These are phyloP conservation scores for Trypoxylon attenuatum DNA, from an alignment of 2,888 invertebrate genomes.

Conservation along the genomic window DNA sequence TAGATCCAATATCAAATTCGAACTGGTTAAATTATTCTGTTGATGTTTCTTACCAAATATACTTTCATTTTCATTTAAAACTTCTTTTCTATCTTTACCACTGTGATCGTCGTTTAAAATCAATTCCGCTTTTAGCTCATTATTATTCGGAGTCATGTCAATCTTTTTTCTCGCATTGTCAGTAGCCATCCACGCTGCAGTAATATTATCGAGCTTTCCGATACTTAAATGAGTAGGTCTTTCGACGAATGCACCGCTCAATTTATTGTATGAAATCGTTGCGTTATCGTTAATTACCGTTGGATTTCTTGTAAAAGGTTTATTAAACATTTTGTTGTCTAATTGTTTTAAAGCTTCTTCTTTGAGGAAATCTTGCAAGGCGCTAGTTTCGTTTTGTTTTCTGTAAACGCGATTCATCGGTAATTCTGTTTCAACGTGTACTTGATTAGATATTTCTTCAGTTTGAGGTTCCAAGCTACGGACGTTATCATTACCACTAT, in stretches of 20 bases:
- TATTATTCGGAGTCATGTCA: conserved; percentile 70
- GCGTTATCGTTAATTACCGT: background rate
- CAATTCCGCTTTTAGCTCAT: conserved; percentile 46
- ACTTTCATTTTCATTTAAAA: conserved; percentile 1
- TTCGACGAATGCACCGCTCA: conserved; percentile 13
- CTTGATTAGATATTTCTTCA: background rate
- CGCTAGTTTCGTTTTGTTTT: conserved; percentile 36
- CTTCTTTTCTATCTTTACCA: no score
- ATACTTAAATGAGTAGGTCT: conserved; percentile 44
- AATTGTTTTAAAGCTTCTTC: conserved; percentile 16
- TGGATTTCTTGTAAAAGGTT: background rate
- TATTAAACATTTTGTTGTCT: background rate
- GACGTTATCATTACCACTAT: no score
- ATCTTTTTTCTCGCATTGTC: conserved; percentile 75
- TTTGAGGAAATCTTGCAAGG: conserved; percentile 29
- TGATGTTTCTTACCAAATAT: background rate
- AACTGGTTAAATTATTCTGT: background rate
- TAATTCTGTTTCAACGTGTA: background rate
- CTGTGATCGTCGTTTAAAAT: no score
- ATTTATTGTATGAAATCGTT: background rate
- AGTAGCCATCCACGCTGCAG: conserved; percentile 70
- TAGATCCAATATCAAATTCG: background rate
- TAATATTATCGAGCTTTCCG: conserved; percentile 74
- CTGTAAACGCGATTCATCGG: background rate
- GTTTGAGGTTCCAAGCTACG: no score